Evolutionary conservation across 2,888 invertebrate genomes (phyloP).

Genomic region (Clanis bilineata): DNA sequence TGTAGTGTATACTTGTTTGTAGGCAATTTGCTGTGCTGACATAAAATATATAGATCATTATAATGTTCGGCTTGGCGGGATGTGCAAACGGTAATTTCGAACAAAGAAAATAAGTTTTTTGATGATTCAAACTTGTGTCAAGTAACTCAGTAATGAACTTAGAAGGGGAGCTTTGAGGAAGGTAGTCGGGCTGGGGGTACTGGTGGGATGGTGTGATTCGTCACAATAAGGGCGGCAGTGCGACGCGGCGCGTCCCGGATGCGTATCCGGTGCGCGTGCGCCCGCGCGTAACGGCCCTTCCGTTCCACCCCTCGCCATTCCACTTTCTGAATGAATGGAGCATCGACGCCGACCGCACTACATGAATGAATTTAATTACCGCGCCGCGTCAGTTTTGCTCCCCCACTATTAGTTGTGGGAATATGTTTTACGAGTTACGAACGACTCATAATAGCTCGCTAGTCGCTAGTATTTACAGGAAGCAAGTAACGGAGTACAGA

Average conservation of each 20-base stretch:
- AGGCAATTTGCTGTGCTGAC: too few species aligned
- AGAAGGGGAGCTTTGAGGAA: not conserved
- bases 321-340: constrained; percentile 59
- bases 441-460: constrained; percentile 25
- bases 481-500: constrained; percentile 25
- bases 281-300: constrained; percentile 76
- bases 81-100: not conserved
- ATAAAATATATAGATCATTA: too few species aligned
- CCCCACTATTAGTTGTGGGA: constrained; percentile 43
- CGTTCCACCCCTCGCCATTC: constrained; percentile 69
- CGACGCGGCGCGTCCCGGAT: constrained; percentile 76
- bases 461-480: constrained; percentile 30
- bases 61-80: too few species aligned
- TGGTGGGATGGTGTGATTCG: constrained; percentile 21
- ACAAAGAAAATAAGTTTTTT: not conserved
- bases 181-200: constrained; percentile 32
- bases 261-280: constrained; percentile 73
- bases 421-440: constrained; percentile 34
- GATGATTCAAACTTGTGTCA: not conserved
- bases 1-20: too few species aligned
- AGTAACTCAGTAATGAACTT: too few species aligned
- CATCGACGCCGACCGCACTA: constrained; percentile 32
- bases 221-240: constrained; percentile 56
- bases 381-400: constrained; percentile 24
- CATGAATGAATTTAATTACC: constrained; percentile 42